Conservation (phyloP, 2,797 vertebrate species). For the Alfaro cultratus region DNA sequence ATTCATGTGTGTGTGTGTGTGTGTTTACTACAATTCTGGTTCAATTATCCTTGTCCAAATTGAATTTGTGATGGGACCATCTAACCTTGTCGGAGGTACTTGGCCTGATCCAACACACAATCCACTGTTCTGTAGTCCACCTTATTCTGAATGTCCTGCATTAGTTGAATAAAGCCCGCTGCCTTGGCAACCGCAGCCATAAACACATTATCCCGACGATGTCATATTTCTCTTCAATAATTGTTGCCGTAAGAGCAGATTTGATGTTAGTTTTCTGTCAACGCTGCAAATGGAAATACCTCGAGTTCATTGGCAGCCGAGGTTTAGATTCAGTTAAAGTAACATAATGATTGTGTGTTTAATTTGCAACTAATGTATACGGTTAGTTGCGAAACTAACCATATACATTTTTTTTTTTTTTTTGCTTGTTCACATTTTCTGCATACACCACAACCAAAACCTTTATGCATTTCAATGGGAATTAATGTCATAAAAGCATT, state of each 20-base stretch:
- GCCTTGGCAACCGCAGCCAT: slow-evolving; percentile 55
- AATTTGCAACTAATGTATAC: background rate
- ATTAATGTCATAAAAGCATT: background rate
- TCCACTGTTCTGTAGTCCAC: slow-evolving; percentile 45
- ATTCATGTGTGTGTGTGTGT: background rate
- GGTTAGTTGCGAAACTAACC: background rate
- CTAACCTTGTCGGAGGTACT: slow-evolving; percentile 34
- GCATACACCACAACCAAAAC: background rate
- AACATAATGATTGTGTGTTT: too few species aligned
- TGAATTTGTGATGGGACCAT: slow-evolving; percentile 35
- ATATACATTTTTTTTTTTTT: background rate
- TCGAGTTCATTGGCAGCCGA: background rate
- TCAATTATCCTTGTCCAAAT: slow-evolving; percentile 34
- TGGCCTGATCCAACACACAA: slow-evolving; percentile 44
- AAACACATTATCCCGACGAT: slow-evolving; percentile 60
- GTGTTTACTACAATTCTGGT: slow-evolving; percentile 23
- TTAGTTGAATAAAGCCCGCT: slow-evolving; percentile 48
- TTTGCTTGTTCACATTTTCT: background rate
- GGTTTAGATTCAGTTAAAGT: background rate
- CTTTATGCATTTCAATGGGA: background rate
- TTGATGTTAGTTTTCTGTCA: slow-evolving; percentile 21
- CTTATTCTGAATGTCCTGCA: slow-evolving; percentile 43
- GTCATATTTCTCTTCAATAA: slow-evolving; percentile 51
- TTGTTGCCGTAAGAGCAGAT: slow-evolving; percentile 39
- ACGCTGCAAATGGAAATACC: slow-evolving; percentile 10